phyloP scores from a whole-genome alignment of 2,113 vertebrate species.

The Heloderma charlesbogerti region DNA sequence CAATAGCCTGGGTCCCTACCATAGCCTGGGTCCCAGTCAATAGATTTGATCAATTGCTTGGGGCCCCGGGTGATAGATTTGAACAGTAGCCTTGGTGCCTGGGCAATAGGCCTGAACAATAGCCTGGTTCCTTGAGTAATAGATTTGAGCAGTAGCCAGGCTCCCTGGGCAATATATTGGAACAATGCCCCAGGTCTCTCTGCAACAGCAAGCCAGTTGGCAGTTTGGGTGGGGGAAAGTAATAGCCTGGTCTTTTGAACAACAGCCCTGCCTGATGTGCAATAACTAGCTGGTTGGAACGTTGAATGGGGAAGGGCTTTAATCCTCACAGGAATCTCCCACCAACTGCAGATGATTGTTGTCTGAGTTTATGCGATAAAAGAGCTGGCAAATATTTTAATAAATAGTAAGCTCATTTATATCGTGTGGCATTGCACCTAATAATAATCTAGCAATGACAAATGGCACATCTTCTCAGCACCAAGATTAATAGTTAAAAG shows the following conservation, averaged over 20 bases:
- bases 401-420: conserved; percentile 79
- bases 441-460: conserved; percentile 76
- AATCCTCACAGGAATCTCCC: conserved; percentile 35
- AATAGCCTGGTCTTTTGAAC: not conserved
- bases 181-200: not conserved
- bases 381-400: conserved; percentile 71
- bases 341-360: conserved; percentile 45
- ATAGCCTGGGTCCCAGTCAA: too few relatives aligned
- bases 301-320: conserved; percentile 30
- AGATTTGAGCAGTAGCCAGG: too few relatives aligned
- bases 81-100: too few relatives aligned
- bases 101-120: too few relatives aligned
- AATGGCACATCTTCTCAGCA: conserved; percentile 73
- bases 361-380: conserved; percentile 50
- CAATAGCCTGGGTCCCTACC: too few relatives aligned
- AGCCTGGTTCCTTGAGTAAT: too few relatives aligned
- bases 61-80: too few relatives aligned
- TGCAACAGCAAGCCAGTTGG: not conserved
- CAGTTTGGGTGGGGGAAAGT: too few relatives aligned
- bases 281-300: not conserved
- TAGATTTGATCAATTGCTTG: too few relatives aligned
- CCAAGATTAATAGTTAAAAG: conserved; percentile 71
- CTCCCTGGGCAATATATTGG: too few relatives aligned
- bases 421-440: conserved; percentile 55
- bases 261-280: not conserved